Evolutionary conservation across 2,888 invertebrate species (phyloP).

Genomic region (Apodemia mormo): DNA sequence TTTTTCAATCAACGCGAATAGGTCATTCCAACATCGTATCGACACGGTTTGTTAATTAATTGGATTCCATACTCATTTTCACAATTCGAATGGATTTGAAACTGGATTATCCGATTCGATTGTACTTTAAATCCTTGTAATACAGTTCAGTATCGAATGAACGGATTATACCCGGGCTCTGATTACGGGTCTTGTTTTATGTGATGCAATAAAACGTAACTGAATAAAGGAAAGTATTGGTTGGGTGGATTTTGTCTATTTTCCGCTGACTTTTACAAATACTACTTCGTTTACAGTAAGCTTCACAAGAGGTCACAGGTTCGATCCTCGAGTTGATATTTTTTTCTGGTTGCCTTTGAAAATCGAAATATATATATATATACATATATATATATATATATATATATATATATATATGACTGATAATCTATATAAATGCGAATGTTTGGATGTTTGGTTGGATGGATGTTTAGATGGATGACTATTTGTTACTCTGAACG

Average conservation of each 20-base stretch:
- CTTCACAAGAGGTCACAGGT: neutral
- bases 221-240: neutral
- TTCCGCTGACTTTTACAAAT: neutral
- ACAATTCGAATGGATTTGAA: conserved; percentile 4
- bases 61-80: conserved; percentile 14
- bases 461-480: too few relatives aligned
- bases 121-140: neutral
- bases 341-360: too few relatives aligned
- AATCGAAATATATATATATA: too few relatives aligned
- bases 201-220: neutral
- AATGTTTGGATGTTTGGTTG: too few relatives aligned
- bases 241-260: neutral
- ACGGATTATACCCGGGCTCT: neutral
- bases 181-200: conserved; percentile 12
- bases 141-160: neutral
- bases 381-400: too few relatives aligned
- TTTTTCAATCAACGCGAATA: neutral
- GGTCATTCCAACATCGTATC: conserved; percentile 4
- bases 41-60: conserved; percentile 14
- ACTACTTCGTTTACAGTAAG: neutral
- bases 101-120: neutral
- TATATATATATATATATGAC: too few relatives aligned
- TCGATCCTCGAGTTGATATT: too few relatives aligned
- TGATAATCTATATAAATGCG: too few relatives aligned
- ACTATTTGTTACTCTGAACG: too few relatives aligned